phyloP scores from a whole-genome alignment of 1,140 invertebrate species.

The Lamellibrachia luymesi region DNA sequence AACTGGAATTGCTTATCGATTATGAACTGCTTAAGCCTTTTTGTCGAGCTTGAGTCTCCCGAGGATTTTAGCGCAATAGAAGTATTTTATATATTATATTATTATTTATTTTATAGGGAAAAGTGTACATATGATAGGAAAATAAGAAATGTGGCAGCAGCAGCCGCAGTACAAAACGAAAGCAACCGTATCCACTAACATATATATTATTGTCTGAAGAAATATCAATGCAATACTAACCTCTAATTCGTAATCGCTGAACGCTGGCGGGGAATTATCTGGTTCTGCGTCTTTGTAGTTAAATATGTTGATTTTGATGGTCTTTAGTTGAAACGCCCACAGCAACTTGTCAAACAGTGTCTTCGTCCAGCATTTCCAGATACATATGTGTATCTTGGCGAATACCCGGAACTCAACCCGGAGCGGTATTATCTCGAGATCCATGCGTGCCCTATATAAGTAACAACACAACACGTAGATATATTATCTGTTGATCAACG shows the following conservation, averaged over 20 bases:
- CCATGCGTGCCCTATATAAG: not conserved
- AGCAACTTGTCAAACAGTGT: not conserved
- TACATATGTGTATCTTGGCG: not conserved
- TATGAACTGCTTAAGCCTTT: too few relatives aligned
- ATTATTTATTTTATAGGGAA: too few relatives aligned
- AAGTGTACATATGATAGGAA: too few relatives aligned
- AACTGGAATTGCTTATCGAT: too few relatives aligned
- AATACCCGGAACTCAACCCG: not conserved
- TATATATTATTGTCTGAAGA: not conserved
- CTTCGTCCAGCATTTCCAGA: not conserved
- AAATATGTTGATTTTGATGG: not conserved
- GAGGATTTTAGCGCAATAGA: too few relatives aligned
- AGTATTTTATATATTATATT: too few relatives aligned
- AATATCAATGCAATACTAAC: not conserved
- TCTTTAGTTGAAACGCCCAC: not conserved
- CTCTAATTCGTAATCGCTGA: not conserved
- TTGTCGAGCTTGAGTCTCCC: too few relatives aligned
- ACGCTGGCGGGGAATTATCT: not conserved
- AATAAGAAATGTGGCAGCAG: not conserved
- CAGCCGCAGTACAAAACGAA: too few relatives aligned
- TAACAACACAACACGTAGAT: not conserved
- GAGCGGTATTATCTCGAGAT: constrained; percentile 7
- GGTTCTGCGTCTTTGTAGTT: not conserved
- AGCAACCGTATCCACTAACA: not conserved
- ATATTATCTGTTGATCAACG: not conserved